Evolutionary conservation across 1,140 invertebrate species (phyloP).

Genomic region (Oscheius sp.): DNA sequence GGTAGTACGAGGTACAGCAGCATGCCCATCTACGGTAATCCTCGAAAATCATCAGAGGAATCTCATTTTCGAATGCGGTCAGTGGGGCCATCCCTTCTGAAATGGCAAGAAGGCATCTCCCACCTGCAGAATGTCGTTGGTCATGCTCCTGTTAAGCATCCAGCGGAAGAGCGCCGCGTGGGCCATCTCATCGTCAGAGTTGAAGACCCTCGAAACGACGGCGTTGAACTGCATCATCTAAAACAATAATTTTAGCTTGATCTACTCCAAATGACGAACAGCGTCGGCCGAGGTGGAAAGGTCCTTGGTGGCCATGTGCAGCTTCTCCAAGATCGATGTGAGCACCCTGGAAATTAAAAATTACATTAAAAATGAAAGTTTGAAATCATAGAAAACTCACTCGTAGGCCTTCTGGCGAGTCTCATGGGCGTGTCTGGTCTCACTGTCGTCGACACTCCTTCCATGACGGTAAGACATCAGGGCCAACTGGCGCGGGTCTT

Average conservation of each 20-base stretch:
- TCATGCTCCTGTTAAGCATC: constrained; percentile 69
- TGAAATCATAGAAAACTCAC: background rate
- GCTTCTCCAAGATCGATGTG: background rate
- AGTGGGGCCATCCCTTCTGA: too few species aligned
- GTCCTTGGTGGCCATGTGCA: background rate
- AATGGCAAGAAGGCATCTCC: background rate
- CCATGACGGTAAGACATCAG: constrained; percentile 74
- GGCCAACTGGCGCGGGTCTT: constrained; percentile 83
- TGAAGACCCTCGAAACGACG: constrained; percentile 49
- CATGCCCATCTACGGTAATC: too few species aligned
- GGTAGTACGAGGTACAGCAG: too few species aligned
- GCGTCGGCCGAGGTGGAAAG: background rate
- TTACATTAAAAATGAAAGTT: background rate
- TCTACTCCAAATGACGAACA: background rate
- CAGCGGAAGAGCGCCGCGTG: constrained; percentile 89
- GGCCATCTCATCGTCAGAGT: constrained; percentile 77
- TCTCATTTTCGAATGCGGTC: too few species aligned
- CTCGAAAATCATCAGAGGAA: too few species aligned
- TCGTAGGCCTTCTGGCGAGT: constrained; percentile 10
- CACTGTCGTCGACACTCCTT: constrained; percentile 22
- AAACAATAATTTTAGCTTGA: background rate
- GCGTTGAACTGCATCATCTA: background rate
- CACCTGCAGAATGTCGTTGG: constrained; percentile 4
- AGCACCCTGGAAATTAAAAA: background rate
- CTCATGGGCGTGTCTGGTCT: constrained; percentile 6